Evolutionary conservation across 35 echinoderm and acorn worm genomes (phyloP), one percentile per base, ranked within the genome.

Genomic region (Heliocidaris tuberculata): DNA sequence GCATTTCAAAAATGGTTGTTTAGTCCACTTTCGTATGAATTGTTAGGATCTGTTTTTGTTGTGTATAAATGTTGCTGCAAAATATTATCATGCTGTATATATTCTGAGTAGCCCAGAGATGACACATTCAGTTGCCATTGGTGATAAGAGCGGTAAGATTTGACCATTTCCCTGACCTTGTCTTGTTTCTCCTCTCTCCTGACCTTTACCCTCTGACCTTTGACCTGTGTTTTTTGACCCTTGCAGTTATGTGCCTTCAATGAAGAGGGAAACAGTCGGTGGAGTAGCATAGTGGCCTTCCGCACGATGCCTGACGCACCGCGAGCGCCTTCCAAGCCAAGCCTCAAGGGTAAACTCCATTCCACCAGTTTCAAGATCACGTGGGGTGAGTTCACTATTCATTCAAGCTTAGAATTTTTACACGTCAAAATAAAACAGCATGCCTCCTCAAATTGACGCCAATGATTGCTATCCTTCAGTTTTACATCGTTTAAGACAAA

Each of bases 231-330:
- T 5, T 52, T 21, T 47, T 94, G 60, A 78, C 48, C 30, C 32
- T 48, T 97, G 17, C 95, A 99, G 98, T 99, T 99, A 99, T 95
- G 96, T 97, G 98, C 98, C 95, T 96, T 96, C 93, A 99, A 99
- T 86, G 98, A 99, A 90, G 97, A 99, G 96, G 98, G 98, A 90
- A 97, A 94, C 48, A 97, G 98, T 96, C 70, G 88, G 31, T 97
- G 95, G 96, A 99, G 98, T 95, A 96, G 95, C 78, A 94, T 95
- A 49, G 98, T 97, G 94, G 95, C 97, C 95, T 99, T 99, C 86
- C 95, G 95, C 86, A 99, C 98, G 31, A 95, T 92, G 92, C 97
- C 98, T 95, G 98, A 99, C 70, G 94, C 90, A 88, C 98, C 98
- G 60, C 94, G 96, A 94, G 94, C 97, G 93, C 98, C 98, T 88